A percentile compares a stretch with the other conserved stretches of the same genome.
Evolutionary conservation across 2,797 vertebrate genomes (phyloP).

Genomic region (Ficedula albicollis): DNA sequence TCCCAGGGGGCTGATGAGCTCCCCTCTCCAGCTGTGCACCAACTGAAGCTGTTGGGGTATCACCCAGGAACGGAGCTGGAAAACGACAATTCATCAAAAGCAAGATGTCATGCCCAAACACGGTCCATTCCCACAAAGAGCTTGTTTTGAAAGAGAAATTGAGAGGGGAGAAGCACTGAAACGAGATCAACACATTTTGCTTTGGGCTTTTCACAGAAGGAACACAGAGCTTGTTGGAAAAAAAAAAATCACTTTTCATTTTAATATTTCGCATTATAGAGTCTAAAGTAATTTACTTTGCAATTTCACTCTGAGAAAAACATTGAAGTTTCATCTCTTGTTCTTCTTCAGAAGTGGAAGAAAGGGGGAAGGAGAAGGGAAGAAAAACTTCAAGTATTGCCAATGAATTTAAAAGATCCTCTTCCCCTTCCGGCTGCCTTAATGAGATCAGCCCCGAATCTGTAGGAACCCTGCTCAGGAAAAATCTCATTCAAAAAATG

Average conservation of each 20-base stretch:
- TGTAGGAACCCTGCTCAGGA: not conserved
- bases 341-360: constrained; percentile 27
- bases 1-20: accelerated
- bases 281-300: constrained; percentile 9
- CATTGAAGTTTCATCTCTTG: constrained; percentile 2
- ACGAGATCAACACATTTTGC: not conserved
- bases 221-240: not conserved
- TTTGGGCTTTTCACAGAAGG: constrained; percentile 21
- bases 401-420: constrained; percentile 20
- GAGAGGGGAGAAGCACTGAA: not conserved
- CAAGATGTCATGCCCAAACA: not conserved
- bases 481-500: not conserved
- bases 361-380: not conserved
- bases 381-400: not conserved
- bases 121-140: not conserved
- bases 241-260: constrained; percentile 11
- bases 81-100: constrained; percentile 14
- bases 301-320: constrained; percentile 22
- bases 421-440: not conserved
- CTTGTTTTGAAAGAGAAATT: not conserved
- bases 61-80: not conserved
- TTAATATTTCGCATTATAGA: constrained; percentile 17
- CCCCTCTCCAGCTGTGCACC: not conserved
- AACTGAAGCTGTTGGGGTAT: not conserved
- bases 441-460: not conserved